These are phyloP conservation scores for Atta colombica DNA, from an alignment of 1,140 invertebrate genomes.

Conservation along the genomic window DNA sequence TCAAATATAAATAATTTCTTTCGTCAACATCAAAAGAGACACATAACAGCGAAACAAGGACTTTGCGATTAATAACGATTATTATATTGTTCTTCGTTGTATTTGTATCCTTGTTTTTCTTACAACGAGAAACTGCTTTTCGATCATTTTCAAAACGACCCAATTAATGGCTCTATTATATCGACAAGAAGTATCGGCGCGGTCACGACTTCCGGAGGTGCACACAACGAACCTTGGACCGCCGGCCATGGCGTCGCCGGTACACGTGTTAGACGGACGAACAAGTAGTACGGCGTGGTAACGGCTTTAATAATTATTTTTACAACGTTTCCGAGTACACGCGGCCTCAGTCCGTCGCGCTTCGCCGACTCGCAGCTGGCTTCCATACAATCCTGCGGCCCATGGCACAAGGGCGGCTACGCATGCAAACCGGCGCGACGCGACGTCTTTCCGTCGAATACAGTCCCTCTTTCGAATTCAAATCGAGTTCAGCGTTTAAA, in stretches of 20 bases:
- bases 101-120: background rate
- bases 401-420: conserved; percentile 82
- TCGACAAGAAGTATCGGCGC: conserved; percentile 17
- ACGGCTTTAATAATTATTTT: conserved; percentile 87
- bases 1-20: background rate
- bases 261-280: conserved; percentile 82
- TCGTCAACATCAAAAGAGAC: background rate
- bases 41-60: too few species aligned
- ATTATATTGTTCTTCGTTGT: background rate
- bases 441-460: conserved; percentile 28
- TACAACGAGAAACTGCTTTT: background rate
- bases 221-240: conserved; percentile 39
- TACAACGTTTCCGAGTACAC: conserved; percentile 87
- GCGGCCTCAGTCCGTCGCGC: conserved; percentile 83
- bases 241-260: conserved; percentile 38
- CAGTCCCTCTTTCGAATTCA: background rate
- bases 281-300: conserved; percentile 76
- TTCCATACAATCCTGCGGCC: conserved; percentile 83
- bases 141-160: background rate
- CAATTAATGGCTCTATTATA: background rate
- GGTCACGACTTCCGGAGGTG: conserved; percentile 34
- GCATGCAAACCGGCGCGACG: conserved; percentile 78
- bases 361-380: conserved; percentile 86
- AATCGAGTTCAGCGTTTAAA: background rate
- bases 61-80: conserved; percentile 7